Evolutionary conservation across 2,113 vertebrate genomes (phyloP).

Genomic region (Morphnarchus princeps): DNA sequence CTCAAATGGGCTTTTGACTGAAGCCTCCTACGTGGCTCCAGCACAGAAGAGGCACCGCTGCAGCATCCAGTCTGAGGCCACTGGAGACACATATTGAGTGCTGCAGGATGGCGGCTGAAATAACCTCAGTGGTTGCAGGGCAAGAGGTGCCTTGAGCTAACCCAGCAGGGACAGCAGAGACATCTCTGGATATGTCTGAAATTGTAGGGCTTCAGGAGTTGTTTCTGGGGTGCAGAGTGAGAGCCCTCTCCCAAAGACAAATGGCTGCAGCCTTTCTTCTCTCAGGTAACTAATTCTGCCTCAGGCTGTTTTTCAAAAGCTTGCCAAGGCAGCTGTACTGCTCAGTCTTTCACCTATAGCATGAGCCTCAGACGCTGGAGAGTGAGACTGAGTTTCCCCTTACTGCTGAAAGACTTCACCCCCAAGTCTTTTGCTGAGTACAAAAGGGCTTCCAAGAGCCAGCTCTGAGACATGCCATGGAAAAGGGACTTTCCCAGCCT

Average conservation of each 20-base stretch:
- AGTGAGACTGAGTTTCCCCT: not conserved
- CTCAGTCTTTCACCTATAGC: not conserved
- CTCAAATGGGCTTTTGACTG: not conserved
- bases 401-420: not conserved
- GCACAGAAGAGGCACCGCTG: not conserved
- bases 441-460: not conserved
- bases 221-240: not conserved
- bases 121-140: not conserved
- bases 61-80: not conserved
- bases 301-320: not conserved
- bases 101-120: not conserved
- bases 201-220: not conserved
- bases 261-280: not conserved
- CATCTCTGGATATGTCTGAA: not conserved
- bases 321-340: not conserved
- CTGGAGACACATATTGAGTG: accelerated
- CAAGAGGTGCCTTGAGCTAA: not conserved
- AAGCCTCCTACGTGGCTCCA: not conserved
- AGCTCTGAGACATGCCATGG: not conserved
- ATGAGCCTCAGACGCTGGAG: not conserved
- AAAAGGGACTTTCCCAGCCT: not conserved
- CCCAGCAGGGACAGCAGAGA: not conserved
- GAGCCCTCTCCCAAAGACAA: not conserved
- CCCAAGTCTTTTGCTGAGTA: not conserved
- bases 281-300: not conserved